These are phyloP conservation scores for Mugil cephalus DNA, from an alignment of 2,113 vertebrate species.

Conservation along the genomic window DNA sequence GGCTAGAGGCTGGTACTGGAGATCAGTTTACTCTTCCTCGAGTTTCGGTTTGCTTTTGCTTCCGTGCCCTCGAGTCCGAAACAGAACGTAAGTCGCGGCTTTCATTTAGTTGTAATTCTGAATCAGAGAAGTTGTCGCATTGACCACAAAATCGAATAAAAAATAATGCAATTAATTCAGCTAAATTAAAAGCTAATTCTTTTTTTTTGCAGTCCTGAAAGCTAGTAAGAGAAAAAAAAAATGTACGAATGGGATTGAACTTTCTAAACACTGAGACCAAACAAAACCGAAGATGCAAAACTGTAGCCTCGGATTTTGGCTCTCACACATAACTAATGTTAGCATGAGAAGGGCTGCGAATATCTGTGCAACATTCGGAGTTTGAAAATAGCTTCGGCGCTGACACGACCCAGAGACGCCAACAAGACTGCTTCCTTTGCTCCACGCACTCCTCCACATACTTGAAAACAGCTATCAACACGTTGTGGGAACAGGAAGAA, in stretches of 20 bases:
- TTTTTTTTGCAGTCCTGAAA: background rate
- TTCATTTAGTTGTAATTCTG: background rate
- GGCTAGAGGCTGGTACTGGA: background rate
- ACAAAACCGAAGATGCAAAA: no score
- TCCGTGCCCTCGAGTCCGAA: background rate
- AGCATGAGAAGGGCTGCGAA: background rate
- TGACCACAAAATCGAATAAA: background rate
- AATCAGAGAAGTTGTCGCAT: background rate
- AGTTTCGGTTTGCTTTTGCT: constrained; percentile 14
- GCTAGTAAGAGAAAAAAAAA: no score
- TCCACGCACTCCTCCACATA: no score
- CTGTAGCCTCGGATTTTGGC: no score
- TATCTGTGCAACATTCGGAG: background rate
- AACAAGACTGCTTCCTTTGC: background rate
- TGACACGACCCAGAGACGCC: background rate
- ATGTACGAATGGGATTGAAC: no score
- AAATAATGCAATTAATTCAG: background rate
- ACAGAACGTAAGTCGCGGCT: background rate
- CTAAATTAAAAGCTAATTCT: background rate
- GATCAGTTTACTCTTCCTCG: constrained; percentile 4
- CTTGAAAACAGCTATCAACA: no score
- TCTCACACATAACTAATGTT: no score
- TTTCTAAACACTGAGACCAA: no score
- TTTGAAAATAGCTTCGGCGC: background rate
- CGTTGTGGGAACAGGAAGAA: no score